Conservation (phyloP, 2,888 invertebrate species). For the Mayetiola destructor region DNA sequence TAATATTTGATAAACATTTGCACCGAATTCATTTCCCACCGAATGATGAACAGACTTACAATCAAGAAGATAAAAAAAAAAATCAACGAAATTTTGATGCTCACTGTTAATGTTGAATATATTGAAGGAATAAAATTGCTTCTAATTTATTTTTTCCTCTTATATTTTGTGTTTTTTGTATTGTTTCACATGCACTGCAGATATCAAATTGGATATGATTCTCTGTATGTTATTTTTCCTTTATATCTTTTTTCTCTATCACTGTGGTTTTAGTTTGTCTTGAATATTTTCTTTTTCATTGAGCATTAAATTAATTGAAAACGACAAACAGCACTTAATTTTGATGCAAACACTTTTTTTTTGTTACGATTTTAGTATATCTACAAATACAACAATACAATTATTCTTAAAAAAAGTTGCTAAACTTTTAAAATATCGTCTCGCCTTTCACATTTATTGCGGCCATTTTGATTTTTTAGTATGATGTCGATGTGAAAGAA, state of each 20-base stretch:
- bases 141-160: neutral
- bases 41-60: too few species aligned
- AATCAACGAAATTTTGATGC: neutral
- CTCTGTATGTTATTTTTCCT: too few species aligned
- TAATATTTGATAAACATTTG: too few species aligned
- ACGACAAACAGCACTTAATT: neutral
- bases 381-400: constrained; percentile 11
- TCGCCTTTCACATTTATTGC: constrained; percentile 14
- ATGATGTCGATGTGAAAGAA: too few species aligned
- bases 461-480: constrained; percentile 13
- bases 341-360: neutral
- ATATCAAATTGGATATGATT: too few species aligned
- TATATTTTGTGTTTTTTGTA: neutral
- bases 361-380: neutral
- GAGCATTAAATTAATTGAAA: neutral
- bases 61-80: too few species aligned
- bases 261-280: too few species aligned
- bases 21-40: too few species aligned
- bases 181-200: neutral
- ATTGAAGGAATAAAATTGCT: neutral
- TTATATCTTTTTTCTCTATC: too few species aligned
- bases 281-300: too few species aligned
- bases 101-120: too few species aligned
- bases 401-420: neutral
- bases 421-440: constrained; percentile 12